These are phyloP conservation scores for Macroglossus sobrinus DNA, from an alignment of 2,113 vertebrate species.

Conservation along the genomic window DNA sequence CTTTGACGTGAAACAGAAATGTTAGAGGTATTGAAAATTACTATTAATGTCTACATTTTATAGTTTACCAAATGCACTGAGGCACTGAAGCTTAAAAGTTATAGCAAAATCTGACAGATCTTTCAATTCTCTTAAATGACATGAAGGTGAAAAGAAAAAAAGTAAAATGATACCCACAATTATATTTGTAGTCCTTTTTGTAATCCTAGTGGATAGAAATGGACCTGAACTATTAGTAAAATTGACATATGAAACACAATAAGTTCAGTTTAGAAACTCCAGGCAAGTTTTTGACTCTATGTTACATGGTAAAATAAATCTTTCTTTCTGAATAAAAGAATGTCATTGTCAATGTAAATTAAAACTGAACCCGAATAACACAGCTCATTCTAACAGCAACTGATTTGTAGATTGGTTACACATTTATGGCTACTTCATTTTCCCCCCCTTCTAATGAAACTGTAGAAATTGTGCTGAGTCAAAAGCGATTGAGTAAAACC, in stretches of 20 bases:
- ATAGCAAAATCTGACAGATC: background rate
- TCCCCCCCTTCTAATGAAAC: background rate
- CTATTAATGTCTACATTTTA: background rate
- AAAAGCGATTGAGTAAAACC: constrained; percentile 16
- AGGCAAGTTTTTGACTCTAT: background rate
- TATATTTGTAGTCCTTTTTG: background rate
- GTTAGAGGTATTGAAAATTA: background rate
- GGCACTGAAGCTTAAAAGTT: background rate
- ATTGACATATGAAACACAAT: background rate
- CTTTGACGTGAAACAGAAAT: constrained; percentile 14
- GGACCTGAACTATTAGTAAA: background rate
- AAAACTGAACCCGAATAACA: constrained; percentile 18
- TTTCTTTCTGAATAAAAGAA: background rate
- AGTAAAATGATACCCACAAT: background rate
- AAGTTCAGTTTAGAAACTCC: background rate
- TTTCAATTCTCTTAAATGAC: background rate
- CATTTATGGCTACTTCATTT: background rate
- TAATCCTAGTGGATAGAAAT: background rate
- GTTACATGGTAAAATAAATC: background rate
- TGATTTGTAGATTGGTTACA: background rate
- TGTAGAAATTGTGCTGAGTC: background rate
- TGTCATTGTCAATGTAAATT: background rate
- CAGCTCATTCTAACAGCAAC: background rate
- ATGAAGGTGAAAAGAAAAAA: background rate
- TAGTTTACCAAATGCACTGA: background rate